Conservation (phyloP, 2,888 invertebrate genomes). For the Dryomyza anilis region DNA sequence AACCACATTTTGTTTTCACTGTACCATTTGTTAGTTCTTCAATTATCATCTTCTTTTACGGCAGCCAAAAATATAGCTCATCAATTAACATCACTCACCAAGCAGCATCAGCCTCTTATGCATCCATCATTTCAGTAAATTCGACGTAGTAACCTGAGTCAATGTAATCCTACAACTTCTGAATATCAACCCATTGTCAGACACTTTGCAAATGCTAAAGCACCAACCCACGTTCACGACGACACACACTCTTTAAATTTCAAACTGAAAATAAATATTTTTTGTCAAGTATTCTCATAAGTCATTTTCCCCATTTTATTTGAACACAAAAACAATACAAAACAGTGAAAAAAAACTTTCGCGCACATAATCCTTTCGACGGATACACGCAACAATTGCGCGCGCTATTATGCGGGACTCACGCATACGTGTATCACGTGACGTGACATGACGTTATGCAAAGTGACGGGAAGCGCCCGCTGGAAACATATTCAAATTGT, state of each 20-base stretch:
- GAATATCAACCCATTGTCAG: too few relatives aligned
- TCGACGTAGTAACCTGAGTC: neutral
- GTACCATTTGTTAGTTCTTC: neutral
- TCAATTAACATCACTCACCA: neutral
- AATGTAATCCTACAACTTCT: neutral
- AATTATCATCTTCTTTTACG: neutral
- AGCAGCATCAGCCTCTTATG: too few relatives aligned
- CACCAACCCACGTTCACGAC: neutral
- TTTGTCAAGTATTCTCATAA: too few relatives aligned
- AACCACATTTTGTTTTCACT: neutral
- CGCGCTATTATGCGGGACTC: conserved; percentile 8
- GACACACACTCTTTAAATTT: neutral
- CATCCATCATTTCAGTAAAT: too few relatives aligned
- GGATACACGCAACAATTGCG: neutral
- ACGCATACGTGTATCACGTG: conserved; percentile 20
- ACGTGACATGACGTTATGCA: neutral
- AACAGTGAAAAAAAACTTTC: neutral
- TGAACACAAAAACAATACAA: neutral
- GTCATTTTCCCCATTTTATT: neutral
- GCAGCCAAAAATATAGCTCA: neutral
- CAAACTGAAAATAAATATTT: neutral
- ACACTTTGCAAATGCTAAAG: neutral
- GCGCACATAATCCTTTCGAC: conserved; percentile 16
- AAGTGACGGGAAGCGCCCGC: neutral
- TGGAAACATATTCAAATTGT: conserved; percentile 17